phyloP scores from a whole-genome alignment of 2,113 vertebrate species.

The Trematocara zebra region DNA sequence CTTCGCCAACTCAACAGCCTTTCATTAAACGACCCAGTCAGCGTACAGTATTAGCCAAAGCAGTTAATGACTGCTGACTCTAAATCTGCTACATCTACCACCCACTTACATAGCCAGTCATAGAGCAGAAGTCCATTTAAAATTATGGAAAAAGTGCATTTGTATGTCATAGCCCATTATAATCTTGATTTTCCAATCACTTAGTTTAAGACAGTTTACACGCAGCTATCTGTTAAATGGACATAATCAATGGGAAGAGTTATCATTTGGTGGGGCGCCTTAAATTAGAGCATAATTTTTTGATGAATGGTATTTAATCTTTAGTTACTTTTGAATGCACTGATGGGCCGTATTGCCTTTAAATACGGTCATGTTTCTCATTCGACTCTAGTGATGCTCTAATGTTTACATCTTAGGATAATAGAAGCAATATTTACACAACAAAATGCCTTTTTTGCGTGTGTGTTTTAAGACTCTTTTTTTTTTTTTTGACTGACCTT shows the following conservation, averaged over 20 bases:
- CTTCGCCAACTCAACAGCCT: neutral
- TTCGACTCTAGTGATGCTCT: neutral
- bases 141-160: neutral
- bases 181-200: neutral
- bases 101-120: neutral
- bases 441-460: slow-evolving; percentile 36
- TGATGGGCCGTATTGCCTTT: slow-evolving; percentile 51
- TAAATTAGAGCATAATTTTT: neutral
- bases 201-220: neutral
- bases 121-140: neutral
- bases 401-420: slow-evolving; percentile 36
- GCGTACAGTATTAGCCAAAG: neutral
- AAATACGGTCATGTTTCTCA: slow-evolving; percentile 11
- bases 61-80: neutral
- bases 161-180: neutral
- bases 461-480: neutral
- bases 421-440: slow-evolving; percentile 44
- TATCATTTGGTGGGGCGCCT: neutral
- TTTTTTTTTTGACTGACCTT: neutral
- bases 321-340: slow-evolving; percentile 23
- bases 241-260: neutral
- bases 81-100: neutral
- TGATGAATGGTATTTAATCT: neutral
- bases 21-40: neutral
- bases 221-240: neutral